Percentiles rank a stretch among this genome's conserved stretches.
phyloP scores from a whole-genome alignment of 1,140 invertebrate genomes.

The Drosophila oshimai region DNA sequence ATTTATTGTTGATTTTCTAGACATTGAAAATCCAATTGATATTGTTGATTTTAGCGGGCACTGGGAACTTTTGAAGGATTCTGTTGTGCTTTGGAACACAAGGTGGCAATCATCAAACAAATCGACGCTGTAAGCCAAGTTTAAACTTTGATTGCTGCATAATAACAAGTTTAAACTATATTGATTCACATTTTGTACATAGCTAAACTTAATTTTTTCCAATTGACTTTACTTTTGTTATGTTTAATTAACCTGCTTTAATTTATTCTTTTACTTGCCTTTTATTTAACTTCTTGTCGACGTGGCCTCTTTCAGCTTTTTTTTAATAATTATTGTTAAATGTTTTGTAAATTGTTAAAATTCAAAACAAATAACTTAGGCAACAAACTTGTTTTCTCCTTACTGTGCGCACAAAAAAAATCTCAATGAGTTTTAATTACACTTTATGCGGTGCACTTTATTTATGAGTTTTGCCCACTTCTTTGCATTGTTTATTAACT shows the following conservation, averaged over 20 bases:
- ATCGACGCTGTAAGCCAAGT: background rate
- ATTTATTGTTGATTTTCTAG: slow-evolving; percentile 51
- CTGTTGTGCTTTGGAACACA: background rate
- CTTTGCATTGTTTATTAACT: slow-evolving; percentile 71
- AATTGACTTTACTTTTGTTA: slow-evolving; percentile 16
- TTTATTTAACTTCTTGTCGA: slow-evolving; percentile 44
- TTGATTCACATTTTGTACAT: slow-evolving; percentile 2
- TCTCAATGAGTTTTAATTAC: slow-evolving; percentile 48
- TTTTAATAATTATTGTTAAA: slow-evolving; percentile 20
- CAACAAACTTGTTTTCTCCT: slow-evolving; percentile 72
- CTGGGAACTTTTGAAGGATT: slow-evolving; percentile 9
- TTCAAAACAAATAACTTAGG: slow-evolving; percentile 74
- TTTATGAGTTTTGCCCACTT: slow-evolving; percentile 73
- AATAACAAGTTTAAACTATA: background rate
- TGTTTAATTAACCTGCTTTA: slow-evolving; percentile 1
- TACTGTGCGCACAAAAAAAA: slow-evolving; percentile 8
- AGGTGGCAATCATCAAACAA: slow-evolving; percentile 1
- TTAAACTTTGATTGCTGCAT: background rate
- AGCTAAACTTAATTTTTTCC: slow-evolving; percentile 18
- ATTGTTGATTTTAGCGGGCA: slow-evolving; percentile 11
- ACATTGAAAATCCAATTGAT: slow-evolving; percentile 56
- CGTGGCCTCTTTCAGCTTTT: slow-evolving; percentile 27
- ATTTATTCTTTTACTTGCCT: slow-evolving; percentile 46
- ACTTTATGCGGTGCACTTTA: slow-evolving; percentile 63
- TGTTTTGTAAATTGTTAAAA: slow-evolving; percentile 34